phyloP scores from a whole-genome alignment of 2,888 invertebrate genomes.

The Yponomeuta plumbellus region DNA sequence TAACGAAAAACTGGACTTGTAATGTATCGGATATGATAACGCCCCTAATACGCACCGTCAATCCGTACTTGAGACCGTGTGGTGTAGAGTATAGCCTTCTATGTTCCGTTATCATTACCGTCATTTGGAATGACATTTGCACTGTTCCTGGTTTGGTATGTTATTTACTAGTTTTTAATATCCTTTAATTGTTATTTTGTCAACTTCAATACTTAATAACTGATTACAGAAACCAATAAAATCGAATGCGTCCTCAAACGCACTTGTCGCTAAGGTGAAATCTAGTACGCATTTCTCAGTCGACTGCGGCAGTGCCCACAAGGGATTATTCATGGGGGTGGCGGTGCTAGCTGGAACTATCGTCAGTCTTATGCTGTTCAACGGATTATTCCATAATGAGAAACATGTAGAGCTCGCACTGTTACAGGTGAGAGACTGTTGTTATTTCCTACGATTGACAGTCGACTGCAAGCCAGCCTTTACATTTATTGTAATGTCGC shows the following conservation, averaged over 20 bases:
- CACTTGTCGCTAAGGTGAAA: conserved; percentile 27
- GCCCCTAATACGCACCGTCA: conserved; percentile 78
- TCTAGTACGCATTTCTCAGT: conserved; percentile 78
- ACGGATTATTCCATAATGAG: conserved; percentile 76
- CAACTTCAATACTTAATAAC: background rate
- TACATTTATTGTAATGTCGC: no score
- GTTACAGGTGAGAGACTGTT: conserved; percentile 63
- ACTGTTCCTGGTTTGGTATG: conserved; percentile 69
- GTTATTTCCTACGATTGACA: no score
- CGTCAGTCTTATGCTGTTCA: conserved; percentile 83
- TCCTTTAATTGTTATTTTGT: background rate
- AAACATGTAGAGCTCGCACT: conserved; percentile 77
- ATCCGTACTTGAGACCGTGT: conserved; percentile 87
- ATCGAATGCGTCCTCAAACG: background rate
- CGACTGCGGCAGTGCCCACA: conserved; percentile 85
- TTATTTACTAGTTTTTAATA: conserved; percentile 21
- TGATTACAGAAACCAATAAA: conserved; percentile 28
- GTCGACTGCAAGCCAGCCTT: no score
- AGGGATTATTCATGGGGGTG: conserved; percentile 80
- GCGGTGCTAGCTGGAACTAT: conserved; percentile 82
- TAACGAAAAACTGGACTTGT: conserved; percentile 46
- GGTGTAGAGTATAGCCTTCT: conserved; percentile 89
- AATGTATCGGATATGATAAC: conserved; percentile 75
- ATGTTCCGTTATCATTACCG: conserved; percentile 85
- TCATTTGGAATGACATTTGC: conserved; percentile 87